Evolutionary conservation across 2,797 vertebrate genomes (phyloP), one percentile per base, ranked within the genome.

Genomic region (Furcifer pardalis): DNA sequence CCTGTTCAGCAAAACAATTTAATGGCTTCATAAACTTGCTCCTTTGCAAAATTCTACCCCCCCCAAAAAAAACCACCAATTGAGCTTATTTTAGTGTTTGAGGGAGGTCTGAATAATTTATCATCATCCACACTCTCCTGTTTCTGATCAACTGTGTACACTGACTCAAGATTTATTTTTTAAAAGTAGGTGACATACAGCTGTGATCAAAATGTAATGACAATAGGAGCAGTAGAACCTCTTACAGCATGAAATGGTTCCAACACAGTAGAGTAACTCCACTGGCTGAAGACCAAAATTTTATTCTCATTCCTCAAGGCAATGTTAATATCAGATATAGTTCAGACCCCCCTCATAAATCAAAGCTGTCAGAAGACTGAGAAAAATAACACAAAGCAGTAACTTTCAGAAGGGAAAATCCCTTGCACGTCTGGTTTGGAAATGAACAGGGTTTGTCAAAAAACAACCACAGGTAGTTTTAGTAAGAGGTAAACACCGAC

Each of bases 251-350:
- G 19, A 62, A 5, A 76, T 49, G 81, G 60, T 84, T 94, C 92
- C 89, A 91, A 92, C 80, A 91, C 89, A 91, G 88, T 89, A 92
- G 90, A 88, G 30, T 23, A 87, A 42, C 37, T 65, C 56, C 17
- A 35, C 37, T 92, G 91, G 88, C 72, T 89, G 56, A 0, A 2
- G 32, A 35, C 21, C 88, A 93, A 44, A 0, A 35, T 89, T 88
- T 90, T 88, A 59, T 82, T 89, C 78, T 77, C 40, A 84, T 90
- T 91, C 79, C 79, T 89, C 0, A 3, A 89, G 80, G 83, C 0
- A 0, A 40, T 76, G 44, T 37, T 90, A 74, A 73, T 82, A 90
- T 89, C 68, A 83, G 81, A 86, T 56, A 30, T 4, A 83, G 23
- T 85, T 91, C 89, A 91, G 7, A 27, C 88, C 10, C 62, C 40